Evolutionary conservation across 2,797 vertebrate species (phyloP), one percentile per base, ranked within the genome.

Genomic region (Enteromius paludinosus): DNA sequence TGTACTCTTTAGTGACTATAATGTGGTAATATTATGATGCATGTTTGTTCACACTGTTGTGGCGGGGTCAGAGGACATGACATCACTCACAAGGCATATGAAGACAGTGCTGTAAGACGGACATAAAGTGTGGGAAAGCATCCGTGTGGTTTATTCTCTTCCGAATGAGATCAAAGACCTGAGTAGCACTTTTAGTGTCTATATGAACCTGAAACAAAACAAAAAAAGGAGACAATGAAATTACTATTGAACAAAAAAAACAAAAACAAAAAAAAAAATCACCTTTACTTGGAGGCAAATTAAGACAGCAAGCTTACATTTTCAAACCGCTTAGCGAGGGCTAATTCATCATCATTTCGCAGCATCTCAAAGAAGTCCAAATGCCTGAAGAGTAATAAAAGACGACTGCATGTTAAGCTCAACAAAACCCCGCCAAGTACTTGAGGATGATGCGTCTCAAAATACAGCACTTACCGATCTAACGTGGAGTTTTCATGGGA

Each of bases 311-410:
- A 52, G 23, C 77, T 0, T 90, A 97, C 98, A 93, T 96, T 93
- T 84, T 99, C 98, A 86, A 98, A 99, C 68, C 97, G 96, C 93
- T 97, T 98, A 61, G 97, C 96, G 94, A 99, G 93, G 90, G 96
- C 95, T 93, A 98, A 91, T 90, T 99, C 98, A 28, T 99, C 98
- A 87, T 99, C 98, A 87, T 99, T 99, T 90, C 98, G 94, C 90
- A 98, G 96, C 97, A 99, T 98, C 92, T 99, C 98, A 15, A 99
- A 99, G 92, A 97, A 99, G 86, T 99, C 97, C 93, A 99, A 95
- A 94, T 99, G 98, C 89, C 98, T 99, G 88, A 45, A 70, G 56
- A 78, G 17, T 35, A 74, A 47, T 18, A 74, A 47, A 64, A 74
- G 20, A 23, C 12, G 20, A 23, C 68, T 30, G 80, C 28, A 56